phyloP scores from a whole-genome alignment of 2,888 invertebrate species.

The Mayetiola destructor region DNA sequence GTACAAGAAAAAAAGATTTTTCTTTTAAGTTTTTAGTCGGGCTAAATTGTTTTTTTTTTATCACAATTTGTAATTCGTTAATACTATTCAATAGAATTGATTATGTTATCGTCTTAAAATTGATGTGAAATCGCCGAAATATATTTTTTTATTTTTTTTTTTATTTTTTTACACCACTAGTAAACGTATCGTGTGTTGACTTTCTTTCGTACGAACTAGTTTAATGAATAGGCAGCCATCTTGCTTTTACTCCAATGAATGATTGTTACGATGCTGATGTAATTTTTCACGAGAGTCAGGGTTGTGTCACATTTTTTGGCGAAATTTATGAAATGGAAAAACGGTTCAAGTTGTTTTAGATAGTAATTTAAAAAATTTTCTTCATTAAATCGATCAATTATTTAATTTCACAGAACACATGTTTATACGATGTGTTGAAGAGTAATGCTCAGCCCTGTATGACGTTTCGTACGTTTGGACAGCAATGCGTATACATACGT shows the following conservation, averaged over 20 bases:
- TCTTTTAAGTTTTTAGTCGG: too few species aligned
- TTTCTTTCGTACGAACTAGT: constrained; percentile 1
- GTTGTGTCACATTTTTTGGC: neutral
- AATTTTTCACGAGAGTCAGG: neutral
- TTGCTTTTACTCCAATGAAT: neutral
- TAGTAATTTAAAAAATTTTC: too few species aligned
- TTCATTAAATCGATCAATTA: too few species aligned
- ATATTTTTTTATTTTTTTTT: too few species aligned
- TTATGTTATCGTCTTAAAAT: constrained; percentile 1
- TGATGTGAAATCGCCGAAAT: constrained; percentile 3
- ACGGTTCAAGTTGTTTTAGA: too few species aligned
- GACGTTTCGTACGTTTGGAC: too few species aligned
- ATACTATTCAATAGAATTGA: constrained; percentile 4
- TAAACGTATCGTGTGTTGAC: constrained; percentile 9
- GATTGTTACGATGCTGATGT: neutral
- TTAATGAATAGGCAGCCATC: constrained; percentile 1
- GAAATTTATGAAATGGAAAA: too few species aligned
- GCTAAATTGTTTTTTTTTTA: constrained; percentile 3
- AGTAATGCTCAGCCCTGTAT: too few species aligned
- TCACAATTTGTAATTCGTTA: constrained; percentile 8
- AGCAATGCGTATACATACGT: too few species aligned
- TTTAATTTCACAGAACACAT: too few species aligned
- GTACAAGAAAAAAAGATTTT: too few species aligned
- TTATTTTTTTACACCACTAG: constrained; percentile 1
- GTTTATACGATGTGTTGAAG: too few species aligned